phyloP scores from a whole-genome alignment of 2,113 vertebrate species.

The Vombatus ursinus region DNA sequence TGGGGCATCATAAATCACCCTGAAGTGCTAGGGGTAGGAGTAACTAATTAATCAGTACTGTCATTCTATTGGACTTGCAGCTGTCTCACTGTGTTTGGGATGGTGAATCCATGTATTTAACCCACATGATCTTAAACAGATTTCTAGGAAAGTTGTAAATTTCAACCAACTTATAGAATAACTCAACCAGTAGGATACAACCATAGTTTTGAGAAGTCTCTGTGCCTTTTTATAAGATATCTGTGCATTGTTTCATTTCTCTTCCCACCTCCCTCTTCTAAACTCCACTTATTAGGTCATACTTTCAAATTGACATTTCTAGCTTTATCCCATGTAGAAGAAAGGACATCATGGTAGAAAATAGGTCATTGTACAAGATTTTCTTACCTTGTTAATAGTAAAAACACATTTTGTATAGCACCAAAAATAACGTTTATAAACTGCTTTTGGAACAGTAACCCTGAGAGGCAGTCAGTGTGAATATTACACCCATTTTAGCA shows the following conservation, averaged over 20 bases:
- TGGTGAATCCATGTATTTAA: slow-evolving; percentile 88
- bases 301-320: background rate
- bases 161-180: slow-evolving; percentile 83
- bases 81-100: slow-evolving; percentile 88
- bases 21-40: slow-evolving; percentile 88
- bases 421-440: background rate
- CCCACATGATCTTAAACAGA: slow-evolving; percentile 85
- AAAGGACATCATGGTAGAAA: background rate
- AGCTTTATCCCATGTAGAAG: slow-evolving; percentile 9
- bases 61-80: slow-evolving; percentile 92
- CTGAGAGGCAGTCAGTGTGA: background rate
- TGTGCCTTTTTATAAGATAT: slow-evolving; percentile 58
- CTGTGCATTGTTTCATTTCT: slow-evolving; percentile 44
- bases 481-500: background rate
- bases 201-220: slow-evolving; percentile 51
- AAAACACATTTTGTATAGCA: background rate
- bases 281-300: background rate
- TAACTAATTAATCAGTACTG: slow-evolving; percentile 91
- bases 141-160: slow-evolving; percentile 81
- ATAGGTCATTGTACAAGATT: slow-evolving; percentile 28
- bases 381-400: background rate
- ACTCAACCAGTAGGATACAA: slow-evolving; percentile 37
- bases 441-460: background rate
- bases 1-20: slow-evolving; percentile 91
- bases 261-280: background rate